Evolutionary conservation across 1,140 invertebrate genomes (phyloP).

Genomic region (Centruroides vittatus): DNA sequence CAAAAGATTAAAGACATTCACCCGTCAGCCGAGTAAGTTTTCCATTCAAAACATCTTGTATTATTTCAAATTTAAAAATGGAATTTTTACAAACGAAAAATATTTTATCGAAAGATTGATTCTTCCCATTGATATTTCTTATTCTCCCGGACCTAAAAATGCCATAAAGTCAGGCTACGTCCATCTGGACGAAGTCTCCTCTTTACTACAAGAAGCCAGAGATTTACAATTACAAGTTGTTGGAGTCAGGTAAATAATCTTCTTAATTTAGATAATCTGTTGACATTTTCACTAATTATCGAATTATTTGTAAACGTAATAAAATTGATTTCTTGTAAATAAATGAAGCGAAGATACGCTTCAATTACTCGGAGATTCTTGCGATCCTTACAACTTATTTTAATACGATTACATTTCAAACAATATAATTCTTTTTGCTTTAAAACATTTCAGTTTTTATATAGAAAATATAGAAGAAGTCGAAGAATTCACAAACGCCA

Average conservation of each 20-base stretch:
- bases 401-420: too few species aligned
- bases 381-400: too few species aligned
- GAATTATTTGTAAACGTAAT: too few species aligned
- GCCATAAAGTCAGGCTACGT: conserved; percentile 29
- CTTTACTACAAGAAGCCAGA: conserved; percentile 57
- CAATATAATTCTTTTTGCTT: too few species aligned
- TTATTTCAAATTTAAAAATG: conserved; percentile 37
- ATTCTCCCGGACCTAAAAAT: too few species aligned
- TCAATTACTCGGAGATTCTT: too few species aligned
- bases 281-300: too few species aligned
- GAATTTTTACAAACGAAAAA: conserved; percentile 28
- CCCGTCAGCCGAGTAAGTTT: conserved; percentile 58
- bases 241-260: conserved; percentile 36
- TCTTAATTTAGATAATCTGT: too few species aligned
- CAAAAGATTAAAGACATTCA: conserved; percentile 73
- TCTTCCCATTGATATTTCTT: conserved; percentile 48
- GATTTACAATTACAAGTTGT: conserved; percentile 54
- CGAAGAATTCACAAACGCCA: conserved; percentile 56
- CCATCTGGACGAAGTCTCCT: conserved; percentile 60
- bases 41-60: conserved; percentile 26
- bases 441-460: conserved; percentile 49
- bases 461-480: conserved; percentile 73
- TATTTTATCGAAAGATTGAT: conserved; percentile 54
- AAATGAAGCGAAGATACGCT: too few species aligned
- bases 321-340: too few species aligned